Conservation (phyloP, 2,888 invertebrate genomes). For the Andrena dorsata region DNA sequence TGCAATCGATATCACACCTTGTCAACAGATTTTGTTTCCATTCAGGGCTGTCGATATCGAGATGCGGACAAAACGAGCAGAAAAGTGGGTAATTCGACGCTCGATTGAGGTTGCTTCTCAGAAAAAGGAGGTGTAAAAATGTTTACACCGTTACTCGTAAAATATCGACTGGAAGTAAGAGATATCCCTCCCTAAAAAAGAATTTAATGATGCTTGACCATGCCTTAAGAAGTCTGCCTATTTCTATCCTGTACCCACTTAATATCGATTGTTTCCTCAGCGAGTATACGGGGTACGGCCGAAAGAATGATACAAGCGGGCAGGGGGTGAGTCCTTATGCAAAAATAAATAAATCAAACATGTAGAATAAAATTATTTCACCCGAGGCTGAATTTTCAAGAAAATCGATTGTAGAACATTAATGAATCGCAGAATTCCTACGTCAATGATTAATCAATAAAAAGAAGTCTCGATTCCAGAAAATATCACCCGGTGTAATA, state of each 20-base stretch:
- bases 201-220: constrained; percentile 9
- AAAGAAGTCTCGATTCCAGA: too few relatives aligned
- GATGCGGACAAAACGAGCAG: constrained; percentile 11
- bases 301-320: too few relatives aligned
- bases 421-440: too few relatives aligned
- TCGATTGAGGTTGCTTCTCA: constrained; percentile 24
- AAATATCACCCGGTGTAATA: too few relatives aligned
- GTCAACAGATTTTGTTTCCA: constrained; percentile 27
- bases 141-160: constrained; percentile 3
- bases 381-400: too few relatives aligned
- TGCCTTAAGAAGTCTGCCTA: neutral
- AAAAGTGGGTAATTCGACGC: constrained; percentile 32
- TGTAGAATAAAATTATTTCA: too few relatives aligned
- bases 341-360: too few relatives aligned
- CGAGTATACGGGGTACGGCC: too few relatives aligned
- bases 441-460: too few relatives aligned
- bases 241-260: neutral
- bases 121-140: neutral
- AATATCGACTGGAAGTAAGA: constrained; percentile 1
- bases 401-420: too few relatives aligned
- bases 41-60: constrained; percentile 13
- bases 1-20: constrained; percentile 16
- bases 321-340: too few relatives aligned
- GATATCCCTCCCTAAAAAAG: neutral
- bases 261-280: too few relatives aligned